Base-by-base conservation (phyloP, 1,140 invertebrate species). In the Pachypsylla venusta region DNA sequence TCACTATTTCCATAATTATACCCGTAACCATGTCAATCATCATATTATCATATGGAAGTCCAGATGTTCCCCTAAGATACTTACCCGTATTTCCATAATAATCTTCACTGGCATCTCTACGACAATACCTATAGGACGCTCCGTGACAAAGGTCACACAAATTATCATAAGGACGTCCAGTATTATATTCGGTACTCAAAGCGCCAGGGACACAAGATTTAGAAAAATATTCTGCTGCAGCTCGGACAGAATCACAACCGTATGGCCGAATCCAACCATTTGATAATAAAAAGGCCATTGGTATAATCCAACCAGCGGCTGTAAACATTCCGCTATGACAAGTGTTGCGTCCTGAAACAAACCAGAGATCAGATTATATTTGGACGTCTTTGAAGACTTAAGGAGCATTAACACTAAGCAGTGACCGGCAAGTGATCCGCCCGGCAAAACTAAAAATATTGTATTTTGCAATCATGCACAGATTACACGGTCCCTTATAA, bases 261-360 rank as follows among this genome's bases (percentile, higher is more conserved):
- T 93, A 92, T 1, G 89, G 83, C 22, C 93, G 75, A 61, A 98
- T 93, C 82, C 93, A 90, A 25, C 87, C 83, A 66, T 96, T 97
- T 20, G 91, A 89, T 14, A 98, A 80, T 0, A 97, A 77, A 68
- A 91, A 94, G 1, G 91, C 91, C 65, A 98, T 71, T 0, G 94
- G 94, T 65, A 96, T 87, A 0, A 97, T 80, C 94, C 94, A 98
- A 2, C 94, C 94, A 12, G 93, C 93, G 0, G 89, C 93, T 58
- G 82, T 88, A 59, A 87, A 87, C 20, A 97, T 87, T 25, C 92
- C 92, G 1, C 89, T 82, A 70, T 96, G 91, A 67, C 94, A 98
- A 0, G 91, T 91, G 65, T 85, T 78, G 70, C 92, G 87, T 27
- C 76, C 78, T 80, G 64, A 40, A 68, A 68, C 35, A 55, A 48